Percentiles rank a stretch among this genome's conserved stretches.
Evolutionary conservation across 2,113 vertebrate species (phyloP).

Genomic region (Saimiri boliviensis): DNA sequence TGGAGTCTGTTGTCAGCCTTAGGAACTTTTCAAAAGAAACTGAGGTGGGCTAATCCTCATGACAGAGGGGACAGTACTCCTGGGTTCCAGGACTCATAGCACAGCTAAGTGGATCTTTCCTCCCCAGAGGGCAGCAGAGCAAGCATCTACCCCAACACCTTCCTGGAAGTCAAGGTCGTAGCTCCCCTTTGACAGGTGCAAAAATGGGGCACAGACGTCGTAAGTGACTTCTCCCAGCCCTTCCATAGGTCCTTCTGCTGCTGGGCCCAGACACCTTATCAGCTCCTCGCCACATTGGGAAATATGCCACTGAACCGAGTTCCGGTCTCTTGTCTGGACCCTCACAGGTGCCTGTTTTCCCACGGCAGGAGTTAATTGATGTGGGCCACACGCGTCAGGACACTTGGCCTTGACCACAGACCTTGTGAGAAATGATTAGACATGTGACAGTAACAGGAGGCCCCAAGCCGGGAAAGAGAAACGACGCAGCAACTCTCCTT

Average conservation of each 20-base stretch:
- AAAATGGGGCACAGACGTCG: background rate
- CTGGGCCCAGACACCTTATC: background rate
- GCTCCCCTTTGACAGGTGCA: background rate
- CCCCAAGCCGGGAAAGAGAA: background rate
- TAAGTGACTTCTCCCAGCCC: background rate
- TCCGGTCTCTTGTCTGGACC: background rate
- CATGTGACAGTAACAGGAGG: background rate
- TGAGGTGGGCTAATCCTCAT: fast-evolving
- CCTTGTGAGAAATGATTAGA: background rate
- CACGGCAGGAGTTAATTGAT: slow-evolving; percentile 35
- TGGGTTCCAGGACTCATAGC: no score
- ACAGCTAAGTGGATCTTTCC: background rate
- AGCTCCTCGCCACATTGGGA: background rate
- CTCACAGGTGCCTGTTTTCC: slow-evolving; percentile 72
- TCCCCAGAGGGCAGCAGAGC: background rate
- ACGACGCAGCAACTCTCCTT: background rate
- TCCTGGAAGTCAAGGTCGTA: background rate
- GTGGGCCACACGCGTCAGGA: background rate
- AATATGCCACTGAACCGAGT: background rate
- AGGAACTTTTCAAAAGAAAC: background rate
- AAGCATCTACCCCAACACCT: background rate
- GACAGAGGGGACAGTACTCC: no score
- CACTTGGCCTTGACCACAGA: slow-evolving; percentile 52
- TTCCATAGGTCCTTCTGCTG: background rate
- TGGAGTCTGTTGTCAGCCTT: background rate